Conservation (phyloP, 2,888 invertebrate genomes). For the Apotomis betuletana region DNA sequence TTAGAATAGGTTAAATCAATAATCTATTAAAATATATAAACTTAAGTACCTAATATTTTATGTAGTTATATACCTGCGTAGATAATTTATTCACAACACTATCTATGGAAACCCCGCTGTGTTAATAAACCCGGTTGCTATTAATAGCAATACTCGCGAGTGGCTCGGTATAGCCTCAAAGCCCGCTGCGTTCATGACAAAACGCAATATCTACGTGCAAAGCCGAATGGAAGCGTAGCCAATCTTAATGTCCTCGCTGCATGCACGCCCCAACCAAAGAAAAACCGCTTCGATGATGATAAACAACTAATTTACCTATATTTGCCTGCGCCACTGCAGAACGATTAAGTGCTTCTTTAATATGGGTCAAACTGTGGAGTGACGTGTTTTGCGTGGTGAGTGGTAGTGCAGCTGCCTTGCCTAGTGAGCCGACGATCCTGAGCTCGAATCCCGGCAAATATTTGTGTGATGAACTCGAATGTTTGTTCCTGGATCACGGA, state of each 20-base stretch:
- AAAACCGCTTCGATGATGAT: constrained; percentile 65
- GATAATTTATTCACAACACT: not conserved
- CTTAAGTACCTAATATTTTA: too few relatives aligned
- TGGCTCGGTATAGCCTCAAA: constrained; percentile 62
- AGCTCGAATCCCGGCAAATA: too few relatives aligned
- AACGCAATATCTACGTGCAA: constrained; percentile 75
- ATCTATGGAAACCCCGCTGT: not conserved
- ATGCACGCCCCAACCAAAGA: constrained; percentile 71
- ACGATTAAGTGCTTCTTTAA: too few relatives aligned
- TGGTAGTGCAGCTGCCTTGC: too few relatives aligned
- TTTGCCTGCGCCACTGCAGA: constrained; percentile 41
- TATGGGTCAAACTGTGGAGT: too few relatives aligned
- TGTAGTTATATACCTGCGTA: too few relatives aligned
- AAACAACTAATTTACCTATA: constrained; percentile 48
- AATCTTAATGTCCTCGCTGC: constrained; percentile 75
- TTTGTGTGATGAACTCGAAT: too few relatives aligned
- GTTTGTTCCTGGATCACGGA: too few relatives aligned
- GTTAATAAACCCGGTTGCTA: constrained; percentile 5
- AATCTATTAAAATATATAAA: too few relatives aligned
- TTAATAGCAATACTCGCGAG: constrained; percentile 2
- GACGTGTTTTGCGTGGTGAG: too few relatives aligned
- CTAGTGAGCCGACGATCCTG: too few relatives aligned
- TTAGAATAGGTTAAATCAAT: too few relatives aligned
- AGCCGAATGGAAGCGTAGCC: constrained; percentile 79
- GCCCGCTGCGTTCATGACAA: constrained; percentile 76